A percentile compares a stretch with the other conserved stretches of the same genome.
Evolutionary conservation across 2,797 vertebrate genomes (phyloP).

Genomic region (Toxotes lorentzi): DNA sequence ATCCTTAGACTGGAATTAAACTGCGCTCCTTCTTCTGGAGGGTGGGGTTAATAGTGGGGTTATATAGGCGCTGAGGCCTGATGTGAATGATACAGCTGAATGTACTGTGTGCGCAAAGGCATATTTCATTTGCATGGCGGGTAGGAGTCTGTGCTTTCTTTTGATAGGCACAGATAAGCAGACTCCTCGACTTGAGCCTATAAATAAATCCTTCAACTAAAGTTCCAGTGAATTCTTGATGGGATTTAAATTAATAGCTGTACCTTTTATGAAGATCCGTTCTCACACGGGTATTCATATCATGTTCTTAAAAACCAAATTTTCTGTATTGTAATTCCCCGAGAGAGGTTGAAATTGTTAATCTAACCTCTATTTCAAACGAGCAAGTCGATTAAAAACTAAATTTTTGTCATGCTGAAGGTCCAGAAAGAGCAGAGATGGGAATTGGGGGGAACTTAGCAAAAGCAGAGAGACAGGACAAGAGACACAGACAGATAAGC

Average conservation of each 20-base stretch:
- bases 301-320: not conserved
- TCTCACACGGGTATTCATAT: conserved; percentile 8
- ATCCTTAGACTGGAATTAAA: conserved; percentile 13
- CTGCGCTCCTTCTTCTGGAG: not conserved
- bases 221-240: conserved; percentile 22
- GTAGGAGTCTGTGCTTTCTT: conserved; percentile 15
- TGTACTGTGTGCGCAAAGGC: not conserved
- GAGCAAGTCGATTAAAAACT: conserved; percentile 17
- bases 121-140: conserved; percentile 16
- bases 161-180: not conserved
- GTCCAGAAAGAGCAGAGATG: not conserved
- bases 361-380: conserved; percentile 15
- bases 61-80: not conserved
- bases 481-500: not conserved
- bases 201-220: conserved; percentile 29
- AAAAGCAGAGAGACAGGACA: not conserved
- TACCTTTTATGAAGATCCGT: not conserved
- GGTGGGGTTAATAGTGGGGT: not conserved
- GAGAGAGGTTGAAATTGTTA: not conserved
- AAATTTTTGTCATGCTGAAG: conserved; percentile 1
- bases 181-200: not conserved
- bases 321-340: not conserved
- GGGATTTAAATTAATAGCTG: conserved; percentile 14
- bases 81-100: conserved; percentile 1
- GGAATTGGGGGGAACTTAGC: not conserved